Conservation (phyloP, 1,140 invertebrate species). For the Caligus rogercresseyi region DNA sequence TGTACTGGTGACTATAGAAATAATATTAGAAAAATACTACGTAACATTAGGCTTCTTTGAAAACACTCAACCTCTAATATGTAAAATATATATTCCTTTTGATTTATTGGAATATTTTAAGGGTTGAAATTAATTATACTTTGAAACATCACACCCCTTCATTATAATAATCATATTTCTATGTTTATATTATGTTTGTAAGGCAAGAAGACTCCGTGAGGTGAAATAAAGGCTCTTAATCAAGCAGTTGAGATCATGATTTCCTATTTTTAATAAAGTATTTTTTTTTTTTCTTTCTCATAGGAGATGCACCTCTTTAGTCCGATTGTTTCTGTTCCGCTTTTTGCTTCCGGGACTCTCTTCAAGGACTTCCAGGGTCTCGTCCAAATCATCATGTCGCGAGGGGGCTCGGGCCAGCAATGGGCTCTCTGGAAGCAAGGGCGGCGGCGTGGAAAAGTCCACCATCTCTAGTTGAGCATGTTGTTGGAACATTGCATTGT, state of each 20-base stretch:
- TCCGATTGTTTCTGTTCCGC: background rate
- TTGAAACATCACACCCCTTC: too few species aligned
- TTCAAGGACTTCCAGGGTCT: background rate
- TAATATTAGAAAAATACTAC: background rate
- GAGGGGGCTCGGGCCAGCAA: background rate
- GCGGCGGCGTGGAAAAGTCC: background rate
- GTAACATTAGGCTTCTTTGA: background rate
- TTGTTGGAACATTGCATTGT: background rate
- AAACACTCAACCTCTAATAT: background rate
- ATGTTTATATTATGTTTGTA: background rate
- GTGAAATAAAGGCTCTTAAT: background rate
- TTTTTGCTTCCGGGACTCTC: background rate
- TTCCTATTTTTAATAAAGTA: background rate
- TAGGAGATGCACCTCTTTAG: background rate
- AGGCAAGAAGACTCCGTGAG: background rate
- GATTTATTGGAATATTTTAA: background rate
- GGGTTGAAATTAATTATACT: too few species aligned
- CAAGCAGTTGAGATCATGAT: background rate
- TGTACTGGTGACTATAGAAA: too few species aligned
- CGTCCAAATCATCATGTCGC: background rate
- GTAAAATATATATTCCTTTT: background rate
- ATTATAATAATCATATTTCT: background rate
- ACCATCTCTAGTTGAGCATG: background rate
- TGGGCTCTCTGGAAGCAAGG: background rate
- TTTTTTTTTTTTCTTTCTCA: background rate